Evolutionary conservation across 2,888 invertebrate genomes (phyloP).

Genomic region (Drosophila falleni): DNA sequence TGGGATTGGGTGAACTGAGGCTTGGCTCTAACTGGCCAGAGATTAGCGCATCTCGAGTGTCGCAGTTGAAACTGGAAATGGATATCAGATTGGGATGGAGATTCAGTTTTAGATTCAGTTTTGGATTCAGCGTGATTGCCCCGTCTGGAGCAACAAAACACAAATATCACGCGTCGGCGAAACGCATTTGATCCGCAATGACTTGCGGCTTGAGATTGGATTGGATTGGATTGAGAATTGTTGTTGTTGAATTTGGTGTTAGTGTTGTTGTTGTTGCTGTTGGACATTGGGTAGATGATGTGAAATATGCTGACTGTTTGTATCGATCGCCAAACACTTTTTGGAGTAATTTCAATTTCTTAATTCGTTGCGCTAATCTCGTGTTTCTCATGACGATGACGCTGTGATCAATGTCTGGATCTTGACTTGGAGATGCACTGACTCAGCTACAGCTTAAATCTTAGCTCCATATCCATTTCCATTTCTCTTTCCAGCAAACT

Average conservation of each 20-base stretch:
- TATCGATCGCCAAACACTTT: conserved; percentile 79
- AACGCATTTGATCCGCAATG: conserved; percentile 76
- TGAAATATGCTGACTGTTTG: conserved; percentile 75
- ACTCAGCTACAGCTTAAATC: conserved; percentile 30
- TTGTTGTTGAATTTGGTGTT: conserved; percentile 11
- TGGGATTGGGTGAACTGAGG: conserved; percentile 12
- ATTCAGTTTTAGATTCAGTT: conserved; percentile 23
- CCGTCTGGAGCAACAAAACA: conserved; percentile 39
- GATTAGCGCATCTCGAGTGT: conserved; percentile 70
- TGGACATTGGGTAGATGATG: conserved; percentile 35
- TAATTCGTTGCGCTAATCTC: conserved; percentile 84
- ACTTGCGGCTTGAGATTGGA: conserved; percentile 54
- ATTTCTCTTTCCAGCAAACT: conserved; percentile 51
- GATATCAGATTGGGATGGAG: conserved; percentile 18
- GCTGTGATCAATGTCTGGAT: conserved; percentile 63
- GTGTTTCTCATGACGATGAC: conserved; percentile 75
- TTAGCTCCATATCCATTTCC: conserved; percentile 36
- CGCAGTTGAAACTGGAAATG: conserved; percentile 14
- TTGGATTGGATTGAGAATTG: conserved; percentile 31
- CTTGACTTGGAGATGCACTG: conserved; percentile 50
- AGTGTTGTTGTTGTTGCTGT: conserved; percentile 20
- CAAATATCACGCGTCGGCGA: conserved; percentile 73
- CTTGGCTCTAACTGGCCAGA: conserved; percentile 17
- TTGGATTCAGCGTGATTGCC: conserved; percentile 41
- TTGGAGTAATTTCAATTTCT: conserved; percentile 82